These are phyloP conservation scores for Apamea epomidion DNA, from an alignment of 2,888 invertebrate species.

Conservation along the genomic window DNA sequence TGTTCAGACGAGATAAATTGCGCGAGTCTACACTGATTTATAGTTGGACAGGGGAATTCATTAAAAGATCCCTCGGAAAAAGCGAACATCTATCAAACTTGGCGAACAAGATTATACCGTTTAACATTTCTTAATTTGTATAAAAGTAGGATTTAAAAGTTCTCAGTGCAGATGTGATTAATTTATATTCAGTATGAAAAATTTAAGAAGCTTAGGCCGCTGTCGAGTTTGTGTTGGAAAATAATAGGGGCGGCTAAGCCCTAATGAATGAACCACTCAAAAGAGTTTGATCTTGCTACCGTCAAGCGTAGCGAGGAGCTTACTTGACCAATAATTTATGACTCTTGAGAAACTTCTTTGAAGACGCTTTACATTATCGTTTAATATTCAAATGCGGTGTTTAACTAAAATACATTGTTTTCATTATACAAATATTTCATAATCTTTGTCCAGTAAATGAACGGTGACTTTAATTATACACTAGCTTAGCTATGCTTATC, in stretches of 20 bases:
- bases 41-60: slow-evolving; percentile 71
- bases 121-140: slow-evolving; percentile 60
- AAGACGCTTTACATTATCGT: not conserved
- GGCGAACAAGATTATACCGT: slow-evolving; percentile 71
- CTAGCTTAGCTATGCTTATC: not conserved
- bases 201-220: not conserved
- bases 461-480: not conserved
- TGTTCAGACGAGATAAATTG: slow-evolving; percentile 78
- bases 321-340: slow-evolving; percentile 9
- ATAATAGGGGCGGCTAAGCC: not conserved
- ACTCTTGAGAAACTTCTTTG: not conserved
- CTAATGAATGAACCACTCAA: slow-evolving; percentile 4
- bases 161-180: slow-evolving; percentile 55
- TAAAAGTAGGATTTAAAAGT: slow-evolving; percentile 56
- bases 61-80: slow-evolving; percentile 66
- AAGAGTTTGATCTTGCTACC: slow-evolving; percentile 8
- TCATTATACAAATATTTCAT: not conserved
- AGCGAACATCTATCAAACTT: slow-evolving; percentile 75
- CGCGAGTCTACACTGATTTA: slow-evolving; percentile 77
- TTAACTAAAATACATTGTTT: not conserved
- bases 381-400: not conserved
- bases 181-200: slow-evolving; percentile 36
- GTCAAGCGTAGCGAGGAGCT: not conserved
- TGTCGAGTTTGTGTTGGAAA: slow-evolving; percentile 6
- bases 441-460: not conserved